These are phyloP conservation scores for Diachasmimorpha longicaudata DNA, from an alignment of 1,140 invertebrate genomes.

Conservation along the genomic window DNA sequence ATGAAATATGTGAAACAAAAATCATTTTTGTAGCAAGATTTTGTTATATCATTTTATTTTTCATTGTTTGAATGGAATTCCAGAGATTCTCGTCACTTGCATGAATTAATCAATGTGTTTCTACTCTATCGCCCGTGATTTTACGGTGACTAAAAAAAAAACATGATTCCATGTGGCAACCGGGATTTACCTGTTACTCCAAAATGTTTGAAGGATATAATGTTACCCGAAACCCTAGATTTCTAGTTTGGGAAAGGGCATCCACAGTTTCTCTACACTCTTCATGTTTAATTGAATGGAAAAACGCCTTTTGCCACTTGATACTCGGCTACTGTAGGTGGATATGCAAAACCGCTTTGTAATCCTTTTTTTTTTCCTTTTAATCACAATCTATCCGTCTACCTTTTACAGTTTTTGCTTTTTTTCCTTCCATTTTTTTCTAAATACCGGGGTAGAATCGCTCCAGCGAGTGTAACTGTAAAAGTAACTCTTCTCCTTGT, in stretches of 20 bases:
- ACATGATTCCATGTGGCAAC: background rate
- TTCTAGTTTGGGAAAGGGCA: background rate
- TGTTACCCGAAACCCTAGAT: background rate
- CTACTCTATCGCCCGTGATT: background rate
- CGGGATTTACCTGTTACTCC: background rate
- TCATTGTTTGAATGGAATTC: background rate
- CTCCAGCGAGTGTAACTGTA: background rate
- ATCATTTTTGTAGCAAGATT: slow-evolving; percentile 18
- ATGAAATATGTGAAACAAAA: slow-evolving; percentile 47
- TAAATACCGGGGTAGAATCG: slow-evolving; percentile 37
- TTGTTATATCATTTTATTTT: no score
- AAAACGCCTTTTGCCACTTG: slow-evolving; percentile 54
- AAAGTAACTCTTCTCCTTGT: background rate
- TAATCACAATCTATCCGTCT: background rate
- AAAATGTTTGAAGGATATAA: background rate
- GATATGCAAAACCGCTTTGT: slow-evolving; percentile 25
- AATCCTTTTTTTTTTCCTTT: slow-evolving; percentile 22
- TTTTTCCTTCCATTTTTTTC: background rate
- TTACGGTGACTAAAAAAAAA: background rate
- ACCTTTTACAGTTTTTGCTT: background rate
- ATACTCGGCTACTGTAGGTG: slow-evolving; percentile 51
- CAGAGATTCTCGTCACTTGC: background rate
- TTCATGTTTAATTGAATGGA: slow-evolving; percentile 59
- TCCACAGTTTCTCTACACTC: background rate
- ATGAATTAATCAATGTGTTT: background rate